These are phyloP conservation scores for Rallus crepitans DNA, from an alignment of 2,797 vertebrate genomes.

Conservation along the genomic window DNA sequence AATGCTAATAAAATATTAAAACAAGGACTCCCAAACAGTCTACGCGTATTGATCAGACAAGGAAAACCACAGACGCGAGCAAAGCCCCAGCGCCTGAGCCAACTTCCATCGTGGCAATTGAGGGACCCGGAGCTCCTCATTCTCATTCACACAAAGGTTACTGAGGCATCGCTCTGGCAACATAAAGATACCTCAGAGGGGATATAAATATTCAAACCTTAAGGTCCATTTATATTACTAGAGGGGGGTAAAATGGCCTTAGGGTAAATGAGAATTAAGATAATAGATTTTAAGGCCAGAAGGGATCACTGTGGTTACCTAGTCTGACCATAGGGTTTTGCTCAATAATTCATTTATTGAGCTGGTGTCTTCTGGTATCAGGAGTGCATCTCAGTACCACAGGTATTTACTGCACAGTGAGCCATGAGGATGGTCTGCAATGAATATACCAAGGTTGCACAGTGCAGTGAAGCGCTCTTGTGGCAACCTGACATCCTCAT, in stretches of 20 bases:
- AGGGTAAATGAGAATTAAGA: conserved; percentile 35
- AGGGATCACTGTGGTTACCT: conserved; percentile 15
- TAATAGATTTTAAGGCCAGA: conserved; percentile 41
- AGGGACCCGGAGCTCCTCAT: neutral
- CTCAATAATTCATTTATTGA: conserved; percentile 20
- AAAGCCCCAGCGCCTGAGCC: neutral
- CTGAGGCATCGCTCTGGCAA: neutral
- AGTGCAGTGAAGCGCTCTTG: neutral
- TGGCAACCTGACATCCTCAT: neutral
- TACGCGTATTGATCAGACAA: neutral
- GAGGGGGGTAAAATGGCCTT: conserved; percentile 1
- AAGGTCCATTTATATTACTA: conserved; percentile 23
- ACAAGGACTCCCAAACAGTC: neutral
- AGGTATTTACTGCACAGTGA: neutral
- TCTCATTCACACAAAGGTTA: conserved; percentile 15
- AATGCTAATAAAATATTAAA: conserved; percentile 27
- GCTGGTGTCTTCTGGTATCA: neutral
- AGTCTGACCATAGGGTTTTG: neutral
- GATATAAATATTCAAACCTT: conserved; percentile 39
- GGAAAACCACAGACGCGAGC: neutral
- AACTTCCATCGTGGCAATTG: neutral
- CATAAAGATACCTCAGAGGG: neutral
- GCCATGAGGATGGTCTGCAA: neutral
- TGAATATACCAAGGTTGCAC: neutral
- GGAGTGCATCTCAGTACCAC: neutral